Percentiles rank a stretch among this genome's conserved stretches.
Evolutionary conservation across 1,140 invertebrate species (phyloP).

Genomic region (Psilanteris sp.): DNA sequence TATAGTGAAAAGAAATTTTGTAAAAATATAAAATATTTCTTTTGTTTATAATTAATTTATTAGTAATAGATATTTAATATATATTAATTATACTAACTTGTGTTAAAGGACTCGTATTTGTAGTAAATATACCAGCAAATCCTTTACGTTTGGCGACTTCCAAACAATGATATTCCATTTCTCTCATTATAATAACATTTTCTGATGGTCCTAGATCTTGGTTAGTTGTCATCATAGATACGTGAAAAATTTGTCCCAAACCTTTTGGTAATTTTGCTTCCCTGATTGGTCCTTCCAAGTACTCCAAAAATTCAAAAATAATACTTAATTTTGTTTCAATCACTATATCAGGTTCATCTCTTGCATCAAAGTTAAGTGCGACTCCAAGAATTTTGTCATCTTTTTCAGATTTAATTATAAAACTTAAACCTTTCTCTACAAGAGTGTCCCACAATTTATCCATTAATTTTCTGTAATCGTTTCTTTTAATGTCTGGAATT

Average conservation of each 20-base stretch:
- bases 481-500: constrained; percentile 82
- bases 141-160: constrained; percentile 83
- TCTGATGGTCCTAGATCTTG: constrained; percentile 83
- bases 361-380: constrained; percentile 88
- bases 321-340: constrained; percentile 84
- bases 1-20: no score
- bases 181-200: constrained; percentile 87
- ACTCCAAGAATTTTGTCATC: constrained; percentile 82
- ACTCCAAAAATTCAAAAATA: constrained; percentile 90
- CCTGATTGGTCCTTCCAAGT: constrained; percentile 85
- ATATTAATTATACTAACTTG: constrained; percentile 82
- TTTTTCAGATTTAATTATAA: constrained; percentile 81
- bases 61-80: no score
- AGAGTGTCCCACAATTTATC: constrained; percentile 84
- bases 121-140: constrained; percentile 89
- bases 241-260: constrained; percentile 87
- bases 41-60: no score
- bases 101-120: constrained; percentile 91
- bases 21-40: no score
- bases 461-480: constrained; percentile 85
- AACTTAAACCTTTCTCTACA: constrained; percentile 85
- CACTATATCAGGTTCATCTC: constrained; percentile 87
- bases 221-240: constrained; percentile 92
- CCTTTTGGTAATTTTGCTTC: constrained; percentile 83
- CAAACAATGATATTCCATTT: constrained; percentile 88